Evolutionary conservation across 1,140 invertebrate species (phyloP).

Genomic region (Drosophila murphyi): DNA sequence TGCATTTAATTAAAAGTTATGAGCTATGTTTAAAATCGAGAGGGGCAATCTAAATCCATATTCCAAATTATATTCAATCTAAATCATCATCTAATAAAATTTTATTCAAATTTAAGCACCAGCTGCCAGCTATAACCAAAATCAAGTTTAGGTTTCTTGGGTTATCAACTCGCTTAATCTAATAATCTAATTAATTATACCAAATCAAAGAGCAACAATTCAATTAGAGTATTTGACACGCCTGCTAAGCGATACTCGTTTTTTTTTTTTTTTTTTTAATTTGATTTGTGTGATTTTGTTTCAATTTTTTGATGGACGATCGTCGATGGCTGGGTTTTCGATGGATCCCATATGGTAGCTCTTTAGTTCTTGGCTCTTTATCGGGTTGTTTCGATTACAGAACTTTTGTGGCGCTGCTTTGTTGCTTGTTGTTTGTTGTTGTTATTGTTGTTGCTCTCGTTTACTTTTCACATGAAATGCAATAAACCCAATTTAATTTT

Average conservation of each 20-base stretch:
- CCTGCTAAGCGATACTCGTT: background rate
- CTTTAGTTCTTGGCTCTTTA: conserved; percentile 23
- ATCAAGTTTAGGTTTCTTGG: too few species aligned
- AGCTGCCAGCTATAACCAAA: too few species aligned
- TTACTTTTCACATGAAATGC: conserved; percentile 80
- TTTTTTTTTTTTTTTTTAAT: conserved; percentile 1
- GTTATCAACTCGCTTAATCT: too few species aligned
- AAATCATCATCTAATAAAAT: too few species aligned
- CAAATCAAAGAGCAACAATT: too few species aligned
- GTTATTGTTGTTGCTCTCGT: conserved; percentile 31
- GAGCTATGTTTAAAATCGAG: too few species aligned
- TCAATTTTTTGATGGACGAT: background rate
- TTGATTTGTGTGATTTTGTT: conserved; percentile 29
- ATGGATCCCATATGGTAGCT: conserved; percentile 40
- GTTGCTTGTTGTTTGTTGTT: conserved; percentile 36
- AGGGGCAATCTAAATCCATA: too few species aligned
- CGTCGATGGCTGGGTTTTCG: background rate
- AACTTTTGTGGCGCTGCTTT: conserved; percentile 6
- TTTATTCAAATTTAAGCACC: too few species aligned
- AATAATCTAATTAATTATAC: too few species aligned
- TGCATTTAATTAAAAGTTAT: too few species aligned
- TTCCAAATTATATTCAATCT: too few species aligned
- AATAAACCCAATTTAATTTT: conserved; percentile 80
- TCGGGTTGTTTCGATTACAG: conserved; percentile 26
- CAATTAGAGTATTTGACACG: background rate